These are phyloP conservation scores for Invenusta paracnida DNA, from an alignment of 2,888 invertebrate genomes.

Conservation along the genomic window DNA sequence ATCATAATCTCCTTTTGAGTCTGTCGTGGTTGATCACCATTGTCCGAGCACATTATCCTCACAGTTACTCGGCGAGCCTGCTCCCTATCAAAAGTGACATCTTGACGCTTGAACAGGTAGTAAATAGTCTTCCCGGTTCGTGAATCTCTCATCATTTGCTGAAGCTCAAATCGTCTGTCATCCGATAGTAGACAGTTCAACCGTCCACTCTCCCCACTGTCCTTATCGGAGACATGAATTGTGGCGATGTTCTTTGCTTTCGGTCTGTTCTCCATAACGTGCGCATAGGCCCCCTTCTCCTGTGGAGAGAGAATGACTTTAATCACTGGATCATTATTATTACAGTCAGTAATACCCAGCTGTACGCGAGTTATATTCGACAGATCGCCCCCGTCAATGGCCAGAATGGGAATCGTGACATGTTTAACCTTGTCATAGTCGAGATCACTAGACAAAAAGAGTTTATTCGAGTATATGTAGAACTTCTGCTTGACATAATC, in stretches of 20 bases:
- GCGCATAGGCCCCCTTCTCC: not conserved
- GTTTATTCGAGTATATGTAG: not conserved
- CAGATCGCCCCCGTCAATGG: not conserved
- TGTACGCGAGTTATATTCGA: not conserved
- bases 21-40: not conserved
- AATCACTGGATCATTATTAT: not conserved
- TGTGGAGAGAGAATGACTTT: not conserved
- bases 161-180: not conserved
- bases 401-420: not conserved
- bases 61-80: not conserved
- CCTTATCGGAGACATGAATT: not conserved
- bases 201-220: not conserved
- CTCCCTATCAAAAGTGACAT: not conserved
- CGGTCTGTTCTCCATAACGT: not conserved
- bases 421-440: not conserved
- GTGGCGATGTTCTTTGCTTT: not conserved
- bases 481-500: not conserved
- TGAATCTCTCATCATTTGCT: not conserved
- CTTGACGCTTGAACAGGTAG: not conserved
- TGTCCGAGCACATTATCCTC: not conserved
- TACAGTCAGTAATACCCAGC: not conserved
- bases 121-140: not conserved
- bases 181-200: not conserved
- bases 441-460: not conserved
- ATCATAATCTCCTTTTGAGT: not conserved